Conservation (phyloP, 2,888 invertebrate genomes). For the Hecatera dysodea region DNA sequence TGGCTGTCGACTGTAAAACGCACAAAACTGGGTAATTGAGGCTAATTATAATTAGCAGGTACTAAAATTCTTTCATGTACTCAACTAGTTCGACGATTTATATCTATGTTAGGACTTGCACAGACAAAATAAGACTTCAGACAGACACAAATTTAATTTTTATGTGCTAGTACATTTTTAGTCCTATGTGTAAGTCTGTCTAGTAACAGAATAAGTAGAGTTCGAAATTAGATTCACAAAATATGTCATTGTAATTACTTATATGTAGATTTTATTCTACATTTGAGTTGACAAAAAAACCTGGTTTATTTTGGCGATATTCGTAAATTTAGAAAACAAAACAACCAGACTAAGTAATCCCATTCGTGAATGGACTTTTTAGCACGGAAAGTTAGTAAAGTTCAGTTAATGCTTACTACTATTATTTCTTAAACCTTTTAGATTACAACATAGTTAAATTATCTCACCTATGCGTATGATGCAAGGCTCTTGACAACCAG, state of each 20-base stretch:
- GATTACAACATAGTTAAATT: conserved; percentile 57
- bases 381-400: conserved; percentile 9
- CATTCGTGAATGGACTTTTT: conserved; percentile 13
- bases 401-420: conserved; percentile 13
- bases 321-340: not conserved
- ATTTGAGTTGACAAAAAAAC: not conserved
- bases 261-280: too few relatives aligned
- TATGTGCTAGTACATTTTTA: too few relatives aligned
- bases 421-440: conserved; percentile 41
- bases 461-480: conserved; percentile 52
- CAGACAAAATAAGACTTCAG: not conserved
- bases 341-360: conserved; percentile 12
- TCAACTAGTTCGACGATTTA: conserved; percentile 33
- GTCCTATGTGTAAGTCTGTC: too few relatives aligned
- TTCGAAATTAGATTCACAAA: too few relatives aligned
- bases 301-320: not conserved
- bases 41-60: conserved; percentile 54
- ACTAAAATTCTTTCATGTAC: conserved; percentile 36
- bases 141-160: too few relatives aligned
- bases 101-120: conserved; percentile 21
- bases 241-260: too few relatives aligned
- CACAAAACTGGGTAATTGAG: conserved; percentile 41
- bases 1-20: conserved; percentile 45
- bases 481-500: conserved; percentile 52
- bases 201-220: too few relatives aligned